Evolutionary conservation across 2,888 invertebrate genomes (phyloP), one percentile per base, ranked within the genome.

Genomic region (Piscicola geometra): DNA sequence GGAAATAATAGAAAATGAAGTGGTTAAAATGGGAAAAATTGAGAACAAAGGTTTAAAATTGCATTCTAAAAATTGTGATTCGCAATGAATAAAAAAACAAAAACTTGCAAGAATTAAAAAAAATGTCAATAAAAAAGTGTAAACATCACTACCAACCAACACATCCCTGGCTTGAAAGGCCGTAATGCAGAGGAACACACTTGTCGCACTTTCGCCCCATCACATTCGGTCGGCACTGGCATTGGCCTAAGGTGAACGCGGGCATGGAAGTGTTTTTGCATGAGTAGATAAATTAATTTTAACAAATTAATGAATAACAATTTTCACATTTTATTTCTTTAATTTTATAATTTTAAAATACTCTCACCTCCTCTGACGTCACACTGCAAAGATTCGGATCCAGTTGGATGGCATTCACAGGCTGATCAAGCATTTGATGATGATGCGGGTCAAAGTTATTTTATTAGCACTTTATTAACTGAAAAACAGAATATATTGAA

Each of bases 371-470:
- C 85, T 25, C 81, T 80, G 15, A 82, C 79, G 76, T 86, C 82
- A 81, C 87, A 87, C 66, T 82, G 90, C 82, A 92, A 90, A 87
- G 95, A 96, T 74, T 90, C 87, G 1, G 98, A 95, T 66, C 99
- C 99, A 0, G 94, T 94, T 0, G 91, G 91, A 84, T 98, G 93
- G 87, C 99, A 99, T 77, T 93, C 90, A 84, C 99, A 99, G 78
- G 91, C 91, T 90, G 83, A n/a, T 56, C 15, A 21, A 25, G 5
- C 9, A 15, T 41, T 41, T 15, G n/a, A n/a, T n/a, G n/a, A n/a
- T n/a, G n/a, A n/a, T n/a, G n/a, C n/a, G n/a, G n/a, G n/a, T n/a
- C n/a, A n/a, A n/a, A n/a, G n/a, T n/a, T n/a, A n/a, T n/a, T n/a
- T n/a, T n/a, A n/a, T n/a, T n/a, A n/a, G n/a, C n/a, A n/a, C n/a